Evolutionary conservation across 1,140 invertebrate species (phyloP).

Genomic region (Caenorhabditis tropicalis): DNA sequence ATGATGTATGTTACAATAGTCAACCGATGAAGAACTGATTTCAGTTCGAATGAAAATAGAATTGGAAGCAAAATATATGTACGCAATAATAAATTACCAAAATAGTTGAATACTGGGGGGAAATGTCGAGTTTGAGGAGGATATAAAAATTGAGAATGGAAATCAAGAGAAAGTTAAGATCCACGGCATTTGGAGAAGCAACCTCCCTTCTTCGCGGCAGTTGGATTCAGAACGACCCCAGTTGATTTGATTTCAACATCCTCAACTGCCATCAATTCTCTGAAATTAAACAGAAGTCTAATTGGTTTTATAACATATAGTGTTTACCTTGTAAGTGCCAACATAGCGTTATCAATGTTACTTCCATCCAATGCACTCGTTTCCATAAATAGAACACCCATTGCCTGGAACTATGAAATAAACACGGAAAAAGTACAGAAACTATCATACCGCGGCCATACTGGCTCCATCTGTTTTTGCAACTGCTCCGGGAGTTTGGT

Average conservation of each 20-base stretch:
- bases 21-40: no score
- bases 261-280: constrained; percentile 65
- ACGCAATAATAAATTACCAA: no score
- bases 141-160: no score
- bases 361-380: constrained; percentile 63
- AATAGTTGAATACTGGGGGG: not conserved
- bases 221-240: constrained; percentile 57
- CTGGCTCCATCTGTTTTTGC: constrained; percentile 61
- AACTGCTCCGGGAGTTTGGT: constrained; percentile 52
- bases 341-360: constrained; percentile 63
- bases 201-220: constrained; percentile 51
- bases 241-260: constrained; percentile 63
- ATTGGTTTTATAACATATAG: no score
- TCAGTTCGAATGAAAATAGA: no score
- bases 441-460: constrained; percentile 58
- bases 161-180: not conserved
- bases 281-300: not conserved
- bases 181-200: constrained; percentile 55
- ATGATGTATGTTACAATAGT: no score
- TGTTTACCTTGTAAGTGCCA: constrained; percentile 62
- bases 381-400: constrained; percentile 64
- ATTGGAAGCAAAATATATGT: no score
- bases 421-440: not conserved
- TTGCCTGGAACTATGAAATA: constrained; percentile 49
- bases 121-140: not conserved